Evolutionary conservation across 2,113 vertebrate genomes (phyloP).

Genomic region (Chaetodon trifascialis): DNA sequence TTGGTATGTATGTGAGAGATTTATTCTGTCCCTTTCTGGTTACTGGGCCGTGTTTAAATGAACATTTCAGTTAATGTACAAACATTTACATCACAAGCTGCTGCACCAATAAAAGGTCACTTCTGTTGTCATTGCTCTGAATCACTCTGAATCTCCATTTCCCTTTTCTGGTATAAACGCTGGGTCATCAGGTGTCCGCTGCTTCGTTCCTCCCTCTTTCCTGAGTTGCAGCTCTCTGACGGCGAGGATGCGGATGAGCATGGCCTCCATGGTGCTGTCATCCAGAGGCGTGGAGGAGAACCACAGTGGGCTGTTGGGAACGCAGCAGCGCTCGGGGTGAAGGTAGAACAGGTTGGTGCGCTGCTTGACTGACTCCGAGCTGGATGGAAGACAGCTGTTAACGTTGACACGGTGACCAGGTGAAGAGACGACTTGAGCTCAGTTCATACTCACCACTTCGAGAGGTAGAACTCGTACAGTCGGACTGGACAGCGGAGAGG

Average conservation of each 20-base stretch:
- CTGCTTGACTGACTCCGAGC: slow-evolving; percentile 96
- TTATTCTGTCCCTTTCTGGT: slow-evolving; percentile 10
- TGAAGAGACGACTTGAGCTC: neutral
- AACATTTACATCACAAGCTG: slow-evolving; percentile 46
- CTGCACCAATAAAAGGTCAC: slow-evolving; percentile 50
- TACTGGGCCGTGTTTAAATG: slow-evolving; percentile 3
- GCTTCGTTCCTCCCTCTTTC: slow-evolving; percentile 66
- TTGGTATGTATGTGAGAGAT: neutral
- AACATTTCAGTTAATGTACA: slow-evolving; percentile 40
- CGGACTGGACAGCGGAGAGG: slow-evolving; percentile 95
- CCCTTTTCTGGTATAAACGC: slow-evolving; percentile 43
- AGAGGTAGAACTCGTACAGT: slow-evolving; percentile 98
- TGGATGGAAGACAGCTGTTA: slow-evolving; percentile 62
- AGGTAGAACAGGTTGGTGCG: slow-evolving; percentile 96
- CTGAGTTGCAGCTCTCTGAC: slow-evolving; percentile 92
- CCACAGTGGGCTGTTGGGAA: slow-evolving; percentile 98
- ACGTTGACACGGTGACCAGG: neutral
- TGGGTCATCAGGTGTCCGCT: neutral
- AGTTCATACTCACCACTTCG: slow-evolving; percentile 90
- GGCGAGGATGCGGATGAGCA: slow-evolving; percentile 94
- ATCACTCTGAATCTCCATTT: slow-evolving; percentile 66
- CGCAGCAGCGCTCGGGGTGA: slow-evolving; percentile 95
- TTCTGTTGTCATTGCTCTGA: slow-evolving; percentile 12
- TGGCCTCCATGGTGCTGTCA: slow-evolving; percentile 92
- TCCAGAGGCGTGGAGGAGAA: slow-evolving; percentile 93